Conservation (phyloP, 64 coral and sea anemone species). For the Orbicella faveolata region DNA sequence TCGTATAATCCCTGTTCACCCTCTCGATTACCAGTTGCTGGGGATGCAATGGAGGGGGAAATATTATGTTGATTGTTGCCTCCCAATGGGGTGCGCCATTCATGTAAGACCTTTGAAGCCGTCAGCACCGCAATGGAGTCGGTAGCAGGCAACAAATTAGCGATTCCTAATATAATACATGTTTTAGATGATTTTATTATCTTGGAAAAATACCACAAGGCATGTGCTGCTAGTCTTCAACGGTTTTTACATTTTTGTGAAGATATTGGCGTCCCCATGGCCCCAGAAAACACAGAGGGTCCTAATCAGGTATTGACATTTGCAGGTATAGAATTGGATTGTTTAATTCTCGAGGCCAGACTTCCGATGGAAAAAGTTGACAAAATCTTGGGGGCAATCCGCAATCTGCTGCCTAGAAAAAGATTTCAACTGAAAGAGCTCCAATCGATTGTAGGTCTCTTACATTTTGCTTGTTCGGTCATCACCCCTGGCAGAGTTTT, state of each 20-base stretch:
- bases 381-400: conserved; percentile 12
- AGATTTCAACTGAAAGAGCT: conserved; percentile 41
- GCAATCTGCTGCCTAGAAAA: not conserved
- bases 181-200: conserved; percentile 58
- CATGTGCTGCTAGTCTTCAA: not conserved
- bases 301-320: conserved; percentile 10
- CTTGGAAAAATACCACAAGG: not conserved
- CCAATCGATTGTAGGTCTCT: conserved; percentile 30
- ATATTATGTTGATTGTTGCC: not conserved
- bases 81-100: conserved; percentile 28
- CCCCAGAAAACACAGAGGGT: conserved; percentile 43
- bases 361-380: conserved; percentile 29
- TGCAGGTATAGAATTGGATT: conserved; percentile 51
- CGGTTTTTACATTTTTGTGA: conserved; percentile 35
- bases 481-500: conserved; percentile 44
- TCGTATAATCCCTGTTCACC: conserved; percentile 11
- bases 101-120: conserved; percentile 10
- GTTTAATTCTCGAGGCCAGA: not conserved
- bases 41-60: not conserved
- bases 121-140: conserved; percentile 41
- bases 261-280: conserved; percentile 48
- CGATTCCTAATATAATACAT: conserved; percentile 29
- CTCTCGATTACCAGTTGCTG: not conserved
- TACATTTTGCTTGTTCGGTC: conserved; percentile 45
- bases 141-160: conserved; percentile 37